Evolutionary conservation across 2,113 vertebrate genomes (phyloP).

Genomic region (Alaudala cheleensis): DNA sequence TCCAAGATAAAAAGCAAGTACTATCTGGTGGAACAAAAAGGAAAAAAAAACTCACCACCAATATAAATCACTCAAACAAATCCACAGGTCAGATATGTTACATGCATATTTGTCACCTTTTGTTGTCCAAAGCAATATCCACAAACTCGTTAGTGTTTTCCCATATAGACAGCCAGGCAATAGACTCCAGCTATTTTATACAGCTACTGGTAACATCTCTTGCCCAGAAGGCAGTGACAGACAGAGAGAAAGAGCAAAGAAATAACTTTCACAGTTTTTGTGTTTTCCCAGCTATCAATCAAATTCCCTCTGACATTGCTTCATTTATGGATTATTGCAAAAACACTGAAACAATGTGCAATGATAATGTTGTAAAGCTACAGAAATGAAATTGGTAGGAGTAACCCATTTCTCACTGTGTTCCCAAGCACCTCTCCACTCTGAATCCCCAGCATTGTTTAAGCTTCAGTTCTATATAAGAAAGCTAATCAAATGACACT

Average conservation of each 20-base stretch:
- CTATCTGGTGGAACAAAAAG: background rate
- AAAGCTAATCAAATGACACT: conserved; percentile 80
- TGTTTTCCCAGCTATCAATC: conserved; percentile 70
- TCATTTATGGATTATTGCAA: conserved; percentile 79
- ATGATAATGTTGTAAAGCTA: conserved; percentile 74
- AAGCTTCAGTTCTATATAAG: conserved; percentile 72
- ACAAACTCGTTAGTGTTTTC: background rate
- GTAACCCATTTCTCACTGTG: conserved; percentile 72
- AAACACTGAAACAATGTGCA: conserved; percentile 71
- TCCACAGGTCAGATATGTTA: background rate
- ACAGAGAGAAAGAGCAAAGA: conserved; percentile 39
- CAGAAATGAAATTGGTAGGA: conserved; percentile 73
- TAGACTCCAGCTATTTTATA: conserved; percentile 22
- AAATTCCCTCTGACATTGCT: conserved; percentile 70
- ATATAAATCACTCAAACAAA: background rate
- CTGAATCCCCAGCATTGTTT: conserved; percentile 74
- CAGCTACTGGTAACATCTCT: background rate
- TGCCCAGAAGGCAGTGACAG: conserved; percentile 51
- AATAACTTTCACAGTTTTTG: conserved; percentile 48
- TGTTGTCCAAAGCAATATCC: background rate
- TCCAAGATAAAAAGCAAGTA: background rate
- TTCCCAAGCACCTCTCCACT: conserved; percentile 66
- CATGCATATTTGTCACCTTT: background rate
- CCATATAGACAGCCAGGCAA: background rate
- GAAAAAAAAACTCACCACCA: background rate